A percentile compares a stretch with the other conserved stretches of the same genome.
phyloP scores from a whole-genome alignment of 2,113 vertebrate genomes.

The Orthochromis indermauri region DNA sequence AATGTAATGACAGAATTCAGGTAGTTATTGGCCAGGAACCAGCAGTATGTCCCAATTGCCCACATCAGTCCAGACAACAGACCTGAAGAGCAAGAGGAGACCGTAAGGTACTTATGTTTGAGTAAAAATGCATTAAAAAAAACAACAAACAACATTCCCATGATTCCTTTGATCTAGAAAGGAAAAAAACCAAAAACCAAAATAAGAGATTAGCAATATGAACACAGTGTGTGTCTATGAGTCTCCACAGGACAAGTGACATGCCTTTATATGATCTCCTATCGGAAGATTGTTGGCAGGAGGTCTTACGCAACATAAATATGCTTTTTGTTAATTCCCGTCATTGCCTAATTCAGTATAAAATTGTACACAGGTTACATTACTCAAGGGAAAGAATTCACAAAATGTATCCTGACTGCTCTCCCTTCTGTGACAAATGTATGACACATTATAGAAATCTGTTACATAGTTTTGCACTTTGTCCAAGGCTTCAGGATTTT shows the following conservation, averaged over 20 bases:
- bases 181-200: accelerated
- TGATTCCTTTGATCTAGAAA: accelerated
- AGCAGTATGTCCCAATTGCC: conserved; percentile 79
- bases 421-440: not conserved
- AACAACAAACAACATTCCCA: not conserved
- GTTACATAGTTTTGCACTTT: not conserved
- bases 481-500: not conserved
- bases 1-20: conserved; percentile 81
- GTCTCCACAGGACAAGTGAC: not conserved
- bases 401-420: not conserved
- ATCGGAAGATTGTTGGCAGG: accelerated
- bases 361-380: not conserved
- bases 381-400: not conserved
- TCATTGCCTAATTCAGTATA: not conserved
- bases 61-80: conserved; percentile 83
- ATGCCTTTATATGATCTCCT: not conserved
- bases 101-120: not conserved
- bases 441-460: accelerated
- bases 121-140: not conserved
- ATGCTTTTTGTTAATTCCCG: not conserved
- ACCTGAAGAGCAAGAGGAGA: conserved; percentile 52
- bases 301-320: not conserved
- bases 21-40: conserved; percentile 82
- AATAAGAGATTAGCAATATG: not conserved
- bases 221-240: not conserved